Evolutionary conservation across 2,888 invertebrate genomes (phyloP), one percentile per base, ranked within the genome.

Genomic region (Calameuta pallipes): DNA sequence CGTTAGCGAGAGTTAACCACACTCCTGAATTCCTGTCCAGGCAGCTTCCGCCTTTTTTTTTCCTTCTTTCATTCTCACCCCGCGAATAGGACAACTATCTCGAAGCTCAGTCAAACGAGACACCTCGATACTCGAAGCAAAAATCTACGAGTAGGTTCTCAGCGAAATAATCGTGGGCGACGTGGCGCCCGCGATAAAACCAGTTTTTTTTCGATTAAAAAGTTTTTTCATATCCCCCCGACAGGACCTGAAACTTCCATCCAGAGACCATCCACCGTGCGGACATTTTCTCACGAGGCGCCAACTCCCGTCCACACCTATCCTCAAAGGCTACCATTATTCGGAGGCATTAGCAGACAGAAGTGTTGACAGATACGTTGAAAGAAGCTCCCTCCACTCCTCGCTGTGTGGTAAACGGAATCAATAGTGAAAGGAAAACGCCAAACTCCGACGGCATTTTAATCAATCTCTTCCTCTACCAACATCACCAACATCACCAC

Each of bases 311-410:
- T 23, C 56, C 56, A 56, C 56, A 23, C 23, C 71, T 31, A 31
- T 71, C 12, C 33, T 71, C 33, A 76, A 79, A 80, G 82, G 76
- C 9, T 9, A 78, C 80, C 82, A 84, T 86, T 85, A 83, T 85
- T 83, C 83, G 79, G 77, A 76, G 81, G 81, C 82, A 71, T 33
- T 71, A 33, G 70, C 80, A 82, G 80, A 80, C 81, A 83, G 81
- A 84, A 83, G 83, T 85, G 85, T 84, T 82, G 85, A 86, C 85
- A 82, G 85, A 84, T 85, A 82, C 83, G 83, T 78, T 78, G 86
- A 81, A 84, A 82, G 83, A 81, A 69, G 81, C 77, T 78, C 78
- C 80, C 75, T 31, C 56, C 23, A 11, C 56, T 15, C 6, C 23
- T 56, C 34, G 76, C 41, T 33, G 36, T 34, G 80, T 68, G 81